Conservation (phyloP, 2,888 invertebrate species). For the Mythimna pallens region DNA sequence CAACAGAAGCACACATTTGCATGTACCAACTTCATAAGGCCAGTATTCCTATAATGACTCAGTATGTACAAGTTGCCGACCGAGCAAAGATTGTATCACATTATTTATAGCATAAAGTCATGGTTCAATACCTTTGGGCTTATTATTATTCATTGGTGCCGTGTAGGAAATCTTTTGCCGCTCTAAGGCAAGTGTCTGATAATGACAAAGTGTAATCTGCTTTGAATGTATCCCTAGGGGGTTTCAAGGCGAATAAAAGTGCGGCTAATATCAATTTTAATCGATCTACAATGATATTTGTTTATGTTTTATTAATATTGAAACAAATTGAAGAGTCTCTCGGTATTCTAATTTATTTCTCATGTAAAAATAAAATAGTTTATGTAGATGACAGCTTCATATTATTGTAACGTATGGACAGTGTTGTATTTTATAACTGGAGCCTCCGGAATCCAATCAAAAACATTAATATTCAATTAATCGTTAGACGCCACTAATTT, state of each 20-base stretch:
- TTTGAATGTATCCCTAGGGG: slow-evolving; percentile 47
- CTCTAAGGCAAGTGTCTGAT: slow-evolving; percentile 63
- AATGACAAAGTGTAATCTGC: slow-evolving; percentile 64
- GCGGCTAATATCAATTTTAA: slow-evolving; percentile 39
- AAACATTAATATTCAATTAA: slow-evolving; percentile 61
- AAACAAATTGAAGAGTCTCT: slow-evolving; percentile 17
- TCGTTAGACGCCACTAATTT: slow-evolving; percentile 60
- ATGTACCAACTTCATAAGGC: slow-evolving; percentile 66
- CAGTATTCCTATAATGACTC: slow-evolving; percentile 64
- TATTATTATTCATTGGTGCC: slow-evolving; percentile 81
- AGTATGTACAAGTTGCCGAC: slow-evolving; percentile 66
- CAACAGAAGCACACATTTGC: slow-evolving; percentile 74
- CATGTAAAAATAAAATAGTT: slow-evolving; percentile 21
- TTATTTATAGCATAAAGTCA: slow-evolving; percentile 83
- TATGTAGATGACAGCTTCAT: slow-evolving; percentile 42
- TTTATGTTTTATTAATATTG: slow-evolving; percentile 11
- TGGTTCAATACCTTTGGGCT: slow-evolving; percentile 81
- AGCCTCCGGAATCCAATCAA: slow-evolving; percentile 56
- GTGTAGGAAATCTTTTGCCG: slow-evolving; percentile 72
- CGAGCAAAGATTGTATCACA: slow-evolving; percentile 80
- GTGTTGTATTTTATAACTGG: slow-evolving; percentile 33
- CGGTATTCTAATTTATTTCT: slow-evolving; percentile 12
- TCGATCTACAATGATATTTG: slow-evolving; percentile 40
- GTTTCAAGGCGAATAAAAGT: slow-evolving; percentile 38
- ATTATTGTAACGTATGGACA: slow-evolving; percentile 29